phyloP scores from a whole-genome alignment of 2,797 vertebrate genomes.

The Malurus splendens region DNA sequence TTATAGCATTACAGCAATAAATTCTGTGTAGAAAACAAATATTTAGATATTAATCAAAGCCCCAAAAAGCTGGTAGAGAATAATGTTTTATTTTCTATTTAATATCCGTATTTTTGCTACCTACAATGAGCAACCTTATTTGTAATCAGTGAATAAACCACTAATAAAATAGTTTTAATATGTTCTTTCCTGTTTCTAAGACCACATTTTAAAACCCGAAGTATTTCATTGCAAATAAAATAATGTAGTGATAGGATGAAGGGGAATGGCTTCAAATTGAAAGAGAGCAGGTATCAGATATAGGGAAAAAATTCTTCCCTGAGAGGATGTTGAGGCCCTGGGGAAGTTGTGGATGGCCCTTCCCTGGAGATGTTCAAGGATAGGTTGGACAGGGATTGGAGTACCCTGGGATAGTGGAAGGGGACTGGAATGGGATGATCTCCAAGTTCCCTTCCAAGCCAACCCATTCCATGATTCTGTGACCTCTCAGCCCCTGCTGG shows the following conservation, averaged over 20 bases:
- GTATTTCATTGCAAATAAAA: neutral
- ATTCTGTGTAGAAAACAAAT: neutral
- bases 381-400: rapidly evolving
- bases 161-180: neutral
- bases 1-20: neutral
- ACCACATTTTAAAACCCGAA: neutral
- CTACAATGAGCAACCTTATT: neutral
- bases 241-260: neutral
- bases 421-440: no score
- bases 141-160: neutral
- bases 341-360: neutral
- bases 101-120: neutral
- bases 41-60: neutral
- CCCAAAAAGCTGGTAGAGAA: neutral
- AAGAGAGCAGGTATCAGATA: neutral
- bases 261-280: neutral
- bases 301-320: neutral
- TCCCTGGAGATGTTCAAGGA: neutral
- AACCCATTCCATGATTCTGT: rapidly evolving
- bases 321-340: neutral
- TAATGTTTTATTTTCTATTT: neutral
- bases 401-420: rapidly evolving
- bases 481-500: rapidly evolving
- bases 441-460: neutral
- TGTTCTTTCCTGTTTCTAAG: neutral